phyloP scores from a whole-genome alignment of 2,888 invertebrate species.

The Melanophora roralis region DNA sequence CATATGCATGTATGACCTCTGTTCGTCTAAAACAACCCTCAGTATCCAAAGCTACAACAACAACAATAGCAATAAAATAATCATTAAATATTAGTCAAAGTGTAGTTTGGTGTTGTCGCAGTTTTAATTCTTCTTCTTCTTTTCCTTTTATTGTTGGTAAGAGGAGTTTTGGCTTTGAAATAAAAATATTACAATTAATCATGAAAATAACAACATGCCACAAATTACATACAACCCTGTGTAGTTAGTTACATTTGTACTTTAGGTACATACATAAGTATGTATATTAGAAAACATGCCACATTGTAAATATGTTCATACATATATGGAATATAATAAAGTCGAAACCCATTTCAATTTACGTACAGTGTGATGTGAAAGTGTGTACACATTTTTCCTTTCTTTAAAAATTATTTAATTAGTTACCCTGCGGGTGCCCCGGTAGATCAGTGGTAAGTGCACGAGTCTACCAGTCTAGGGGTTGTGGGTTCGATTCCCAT shows the following conservation, averaged over 20 bases:
- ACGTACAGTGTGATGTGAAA: neutral
- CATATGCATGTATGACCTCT: conserved; percentile 57
- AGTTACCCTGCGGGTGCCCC: too few species aligned
- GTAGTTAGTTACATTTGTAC: conserved; percentile 36
- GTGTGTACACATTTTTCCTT: too few species aligned
- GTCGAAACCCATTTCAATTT: neutral
- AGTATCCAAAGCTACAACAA: neutral
- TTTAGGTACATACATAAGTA: neutral
- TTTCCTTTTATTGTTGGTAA: neutral
- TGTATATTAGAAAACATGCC: neutral
- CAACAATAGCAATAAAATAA: neutral
- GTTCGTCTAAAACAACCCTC: conserved; percentile 18
- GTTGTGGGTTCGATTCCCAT: too few species aligned
- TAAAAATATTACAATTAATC: conserved; percentile 63
- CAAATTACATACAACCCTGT: conserved; percentile 60
- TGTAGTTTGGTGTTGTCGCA: neutral
- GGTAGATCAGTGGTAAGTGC: too few species aligned
- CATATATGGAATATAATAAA: conserved; percentile 10
- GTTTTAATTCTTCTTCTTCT: neutral
- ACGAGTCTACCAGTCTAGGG: too few species aligned
- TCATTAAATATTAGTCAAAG: conserved; percentile 39
- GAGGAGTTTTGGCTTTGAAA: conserved; percentile 33
- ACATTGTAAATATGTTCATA: neutral
- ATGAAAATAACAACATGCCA: conserved; percentile 64
- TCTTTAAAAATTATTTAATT: too few species aligned